Evolutionary conservation across 2,113 vertebrate species (phyloP).

Genomic region (Neogobius melanostomus): DNA sequence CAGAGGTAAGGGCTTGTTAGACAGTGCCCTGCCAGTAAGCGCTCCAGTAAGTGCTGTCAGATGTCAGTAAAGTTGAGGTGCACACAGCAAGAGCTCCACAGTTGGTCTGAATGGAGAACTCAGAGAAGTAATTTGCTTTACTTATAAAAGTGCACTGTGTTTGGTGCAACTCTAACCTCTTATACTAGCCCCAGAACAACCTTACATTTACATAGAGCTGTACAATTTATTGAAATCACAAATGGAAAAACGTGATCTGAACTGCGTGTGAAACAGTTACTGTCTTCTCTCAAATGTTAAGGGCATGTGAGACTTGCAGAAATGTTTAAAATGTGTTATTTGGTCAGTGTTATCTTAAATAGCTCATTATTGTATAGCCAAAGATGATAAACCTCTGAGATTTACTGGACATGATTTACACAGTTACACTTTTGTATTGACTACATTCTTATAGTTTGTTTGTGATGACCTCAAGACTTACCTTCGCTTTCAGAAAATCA

Average conservation of each 20-base stretch:
- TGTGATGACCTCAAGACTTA: constrained; percentile 11
- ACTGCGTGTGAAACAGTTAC: too few relatives aligned
- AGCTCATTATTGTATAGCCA: too few relatives aligned
- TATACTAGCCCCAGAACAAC: neutral
- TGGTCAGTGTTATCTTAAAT: too few relatives aligned
- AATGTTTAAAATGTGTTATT: too few relatives aligned
- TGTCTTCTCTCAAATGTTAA: too few relatives aligned
- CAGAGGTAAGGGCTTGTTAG: constrained; percentile 34
- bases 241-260: too few relatives aligned
- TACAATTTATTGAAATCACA: too few relatives aligned
- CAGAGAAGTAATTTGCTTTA: constrained; percentile 6
- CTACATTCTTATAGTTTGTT: neutral
- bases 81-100: constrained; percentile 25
- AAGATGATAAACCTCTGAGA: neutral
- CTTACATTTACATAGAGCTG: too few relatives aligned
- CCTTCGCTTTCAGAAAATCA: constrained; percentile 40
- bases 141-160: neutral
- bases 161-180: neutral
- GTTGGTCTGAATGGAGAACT: constrained; percentile 3
- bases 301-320: too few relatives aligned
- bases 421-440: too few relatives aligned
- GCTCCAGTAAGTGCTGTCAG: constrained; percentile 66
- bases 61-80: constrained; percentile 53
- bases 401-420: neutral
- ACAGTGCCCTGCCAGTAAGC: constrained; percentile 35